These are phyloP conservation scores for Corynorhinus townsendii DNA, from an alignment of 2,113 vertebrate genomes.

Conservation along the genomic window DNA sequence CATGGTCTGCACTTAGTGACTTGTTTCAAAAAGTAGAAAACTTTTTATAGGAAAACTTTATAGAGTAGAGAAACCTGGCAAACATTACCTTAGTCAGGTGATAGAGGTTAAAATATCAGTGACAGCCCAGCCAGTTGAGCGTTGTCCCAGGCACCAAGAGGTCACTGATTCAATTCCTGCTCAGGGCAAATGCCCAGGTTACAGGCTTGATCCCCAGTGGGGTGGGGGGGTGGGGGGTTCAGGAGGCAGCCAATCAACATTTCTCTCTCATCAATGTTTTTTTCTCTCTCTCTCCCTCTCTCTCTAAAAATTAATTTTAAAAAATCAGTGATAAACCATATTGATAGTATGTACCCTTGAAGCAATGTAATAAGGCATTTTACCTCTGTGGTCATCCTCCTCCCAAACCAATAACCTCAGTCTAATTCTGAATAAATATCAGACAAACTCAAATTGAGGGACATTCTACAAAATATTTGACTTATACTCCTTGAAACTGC, in stretches of 20 bases:
- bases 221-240: no score
- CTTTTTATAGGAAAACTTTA: not conserved
- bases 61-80: not conserved
- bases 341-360: not conserved
- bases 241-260: no score
- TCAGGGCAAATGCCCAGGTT: no score
- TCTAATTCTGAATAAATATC: not conserved
- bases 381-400: not conserved
- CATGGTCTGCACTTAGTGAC: not conserved
- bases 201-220: no score
- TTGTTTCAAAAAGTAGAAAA: not conserved
- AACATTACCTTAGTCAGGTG: not conserved
- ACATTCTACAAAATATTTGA: not conserved
- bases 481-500: not conserved
- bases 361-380: not conserved
- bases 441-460: not conserved
- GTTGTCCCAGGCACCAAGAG: no score
- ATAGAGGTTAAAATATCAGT: not conserved
- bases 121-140: no score
- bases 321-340: not conserved
- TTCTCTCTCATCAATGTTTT: no score
- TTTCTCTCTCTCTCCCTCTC: no score
- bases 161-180: no score
- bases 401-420: not conserved
- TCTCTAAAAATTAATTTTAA: no score